Percentiles rank a stretch among this genome's conserved stretches.
Evolutionary conservation across 2,888 invertebrate species (phyloP).

Genomic region (Sphaeridia pumilis): DNA sequence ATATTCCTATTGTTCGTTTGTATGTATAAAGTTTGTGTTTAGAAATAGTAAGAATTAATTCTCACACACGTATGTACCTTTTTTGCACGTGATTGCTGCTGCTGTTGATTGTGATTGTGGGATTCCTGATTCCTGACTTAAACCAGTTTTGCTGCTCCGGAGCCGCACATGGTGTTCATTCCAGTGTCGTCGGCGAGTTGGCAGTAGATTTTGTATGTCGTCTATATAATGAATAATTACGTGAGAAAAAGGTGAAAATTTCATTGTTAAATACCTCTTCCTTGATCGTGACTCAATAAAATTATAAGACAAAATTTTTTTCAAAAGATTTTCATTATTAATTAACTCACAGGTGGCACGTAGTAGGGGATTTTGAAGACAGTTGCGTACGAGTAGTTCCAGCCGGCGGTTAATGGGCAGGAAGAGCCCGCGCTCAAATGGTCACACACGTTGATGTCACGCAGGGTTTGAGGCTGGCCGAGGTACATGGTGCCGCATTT

Average conservation of each 20-base stretch:
- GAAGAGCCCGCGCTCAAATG: background rate
- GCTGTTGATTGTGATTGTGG: too few species aligned
- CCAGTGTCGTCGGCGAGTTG: slow-evolving; percentile 5
- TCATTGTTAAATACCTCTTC: background rate
- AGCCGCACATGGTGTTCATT: slow-evolving; percentile 1
- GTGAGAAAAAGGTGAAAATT: background rate
- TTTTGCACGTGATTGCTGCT: too few species aligned
- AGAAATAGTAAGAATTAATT: too few species aligned
- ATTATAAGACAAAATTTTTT: background rate
- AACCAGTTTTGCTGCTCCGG: background rate
- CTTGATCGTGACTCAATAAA: background rate
- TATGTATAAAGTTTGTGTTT: too few species aligned
- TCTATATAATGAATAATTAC: background rate
- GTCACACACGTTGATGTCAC: slow-evolving; percentile 5
- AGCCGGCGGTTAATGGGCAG: background rate
- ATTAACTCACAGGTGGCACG: slow-evolving; percentile 2
- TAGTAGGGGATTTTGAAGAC: slow-evolving; percentile 1
- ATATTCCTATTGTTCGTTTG: too few species aligned
- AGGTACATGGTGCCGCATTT: slow-evolving; percentile 1
- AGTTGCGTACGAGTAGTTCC: slow-evolving; percentile 4
- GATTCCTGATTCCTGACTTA: too few species aligned
- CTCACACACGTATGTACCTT: too few species aligned
- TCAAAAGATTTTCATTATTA: background rate
- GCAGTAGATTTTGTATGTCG: slow-evolving; percentile 1
- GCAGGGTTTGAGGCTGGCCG: slow-evolving; percentile 1